Percentiles rank a stretch among this genome's conserved stretches.
Evolutionary conservation across 2,797 vertebrate genomes (phyloP).

Genomic region (Lophura swinhoii): DNA sequence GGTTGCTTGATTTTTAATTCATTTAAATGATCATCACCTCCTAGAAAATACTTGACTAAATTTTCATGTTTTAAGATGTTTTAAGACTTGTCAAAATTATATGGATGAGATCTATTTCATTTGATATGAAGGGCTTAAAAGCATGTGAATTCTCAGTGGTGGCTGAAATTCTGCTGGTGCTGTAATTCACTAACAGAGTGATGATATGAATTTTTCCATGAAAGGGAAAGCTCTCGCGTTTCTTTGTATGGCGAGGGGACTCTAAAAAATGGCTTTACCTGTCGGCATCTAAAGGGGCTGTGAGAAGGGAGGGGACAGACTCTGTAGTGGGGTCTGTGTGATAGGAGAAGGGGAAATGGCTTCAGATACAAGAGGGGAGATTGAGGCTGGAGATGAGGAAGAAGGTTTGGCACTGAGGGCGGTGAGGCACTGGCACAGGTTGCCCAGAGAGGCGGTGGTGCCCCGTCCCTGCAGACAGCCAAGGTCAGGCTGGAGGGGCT

Average conservation of each 20-base stretch:
- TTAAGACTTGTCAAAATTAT: neutral
- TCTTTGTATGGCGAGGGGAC: neutral
- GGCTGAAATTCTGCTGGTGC: neutral
- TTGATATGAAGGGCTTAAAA: neutral
- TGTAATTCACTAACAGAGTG: neutral
- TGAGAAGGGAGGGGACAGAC: too few species aligned
- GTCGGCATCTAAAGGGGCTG: too few species aligned
- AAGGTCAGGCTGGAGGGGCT: too few species aligned
- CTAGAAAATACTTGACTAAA: conserved; percentile 34
- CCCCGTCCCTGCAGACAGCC: too few species aligned
- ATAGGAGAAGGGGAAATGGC: too few species aligned
- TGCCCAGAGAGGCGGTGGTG: too few species aligned
- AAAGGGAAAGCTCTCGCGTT: accelerated
- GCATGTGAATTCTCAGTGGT: neutral
- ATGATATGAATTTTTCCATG: neutral
- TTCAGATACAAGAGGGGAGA: too few species aligned
- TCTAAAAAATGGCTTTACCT: neutral
- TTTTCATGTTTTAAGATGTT: conserved; percentile 19
- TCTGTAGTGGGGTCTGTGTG: too few species aligned
- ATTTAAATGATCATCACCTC: conserved; percentile 57
- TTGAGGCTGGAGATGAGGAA: too few species aligned
- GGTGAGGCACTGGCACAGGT: too few species aligned
- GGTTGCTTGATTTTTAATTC: conserved; percentile 27
- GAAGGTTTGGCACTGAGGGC: too few species aligned
- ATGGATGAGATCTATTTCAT: neutral